Percentiles rank a stretch among this genome's conserved stretches.
Evolutionary conservation across 1,140 invertebrate species (phyloP).

Genomic region (Drosophila repleta): DNA sequence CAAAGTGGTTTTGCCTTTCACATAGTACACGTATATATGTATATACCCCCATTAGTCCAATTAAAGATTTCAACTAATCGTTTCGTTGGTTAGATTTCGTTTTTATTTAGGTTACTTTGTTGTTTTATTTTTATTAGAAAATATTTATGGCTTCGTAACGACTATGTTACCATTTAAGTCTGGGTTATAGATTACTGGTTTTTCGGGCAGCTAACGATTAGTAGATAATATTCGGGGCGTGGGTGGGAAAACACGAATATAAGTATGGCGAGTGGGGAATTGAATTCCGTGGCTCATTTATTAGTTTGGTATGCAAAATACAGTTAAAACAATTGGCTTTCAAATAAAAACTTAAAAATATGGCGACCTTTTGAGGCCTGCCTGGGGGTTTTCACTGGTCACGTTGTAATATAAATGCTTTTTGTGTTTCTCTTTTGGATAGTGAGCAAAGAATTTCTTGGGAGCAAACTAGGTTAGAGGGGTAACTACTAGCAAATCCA

Average conservation of each 20-base stretch:
- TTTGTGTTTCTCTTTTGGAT: slow-evolving; percentile 13
- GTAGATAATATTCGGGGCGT: slow-evolving; percentile 31
- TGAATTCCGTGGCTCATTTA: slow-evolving; percentile 72
- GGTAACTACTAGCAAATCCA: slow-evolving; percentile 38
- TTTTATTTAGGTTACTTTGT: slow-evolving; percentile 62
- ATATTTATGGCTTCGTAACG: slow-evolving; percentile 68
- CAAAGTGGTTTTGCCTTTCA: not conserved
- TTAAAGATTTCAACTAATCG: slow-evolving; percentile 28
- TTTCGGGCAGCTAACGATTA: slow-evolving; percentile 36
- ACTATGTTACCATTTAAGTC: slow-evolving; percentile 60
- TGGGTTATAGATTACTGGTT: slow-evolving; percentile 34
- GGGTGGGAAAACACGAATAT: slow-evolving; percentile 30
- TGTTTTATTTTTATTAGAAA: slow-evolving; percentile 51
- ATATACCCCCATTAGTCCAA: slow-evolving; percentile 27
- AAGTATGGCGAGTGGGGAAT: slow-evolving; percentile 58
- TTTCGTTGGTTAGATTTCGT: slow-evolving; percentile 77
- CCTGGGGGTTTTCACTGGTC: slow-evolving; percentile 43
- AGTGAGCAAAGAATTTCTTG: slow-evolving; percentile 35
- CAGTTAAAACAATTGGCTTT: slow-evolving; percentile 67
- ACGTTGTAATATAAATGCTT: slow-evolving; percentile 54
- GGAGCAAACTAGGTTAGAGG: slow-evolving; percentile 50
- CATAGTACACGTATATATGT: not conserved
- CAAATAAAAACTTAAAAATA: slow-evolving; percentile 52
- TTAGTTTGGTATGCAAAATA: slow-evolving; percentile 72
- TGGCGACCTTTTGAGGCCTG: slow-evolving; percentile 22